phyloP scores from a whole-genome alignment of 2,113 vertebrate genomes.

The Zosterops pallidus region DNA sequence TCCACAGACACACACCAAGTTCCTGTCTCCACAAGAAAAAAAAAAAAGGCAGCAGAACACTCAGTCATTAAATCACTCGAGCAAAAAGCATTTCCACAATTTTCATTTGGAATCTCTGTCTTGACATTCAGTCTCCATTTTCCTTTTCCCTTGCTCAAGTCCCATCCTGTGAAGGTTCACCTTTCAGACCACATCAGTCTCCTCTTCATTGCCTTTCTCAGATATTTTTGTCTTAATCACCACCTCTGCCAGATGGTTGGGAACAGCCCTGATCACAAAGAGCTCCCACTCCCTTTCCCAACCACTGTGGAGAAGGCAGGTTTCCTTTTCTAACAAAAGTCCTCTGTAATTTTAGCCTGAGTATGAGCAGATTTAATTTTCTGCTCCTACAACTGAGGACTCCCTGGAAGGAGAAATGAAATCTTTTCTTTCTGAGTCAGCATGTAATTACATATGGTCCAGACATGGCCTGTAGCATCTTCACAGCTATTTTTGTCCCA shows the following conservation, averaged over 20 bases:
- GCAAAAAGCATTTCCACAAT: not conserved
- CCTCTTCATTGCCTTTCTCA: not conserved
- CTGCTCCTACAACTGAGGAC: not conserved
- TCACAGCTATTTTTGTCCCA: not conserved
- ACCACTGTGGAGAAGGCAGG: not conserved
- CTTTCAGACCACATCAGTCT: not conserved
- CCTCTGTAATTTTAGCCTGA: not conserved
- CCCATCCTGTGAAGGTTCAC: not conserved
- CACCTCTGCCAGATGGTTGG: not conserved
- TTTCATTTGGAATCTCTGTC: not conserved
- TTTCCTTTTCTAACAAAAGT: not conserved
- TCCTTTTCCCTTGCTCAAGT: not conserved
- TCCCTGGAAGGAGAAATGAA: not conserved
- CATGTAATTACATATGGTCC: not conserved
- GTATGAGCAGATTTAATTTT: not conserved
- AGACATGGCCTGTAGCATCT: not conserved
- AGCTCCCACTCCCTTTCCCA: not conserved
- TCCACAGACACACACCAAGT: not conserved
- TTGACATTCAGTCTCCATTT: not conserved
- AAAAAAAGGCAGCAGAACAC: not conserved
- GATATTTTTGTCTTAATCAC: not conserved
- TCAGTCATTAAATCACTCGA: not conserved
- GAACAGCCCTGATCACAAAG: not conserved
- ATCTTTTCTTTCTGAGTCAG: not conserved
- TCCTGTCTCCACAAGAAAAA: not conserved